phyloP scores from a whole-genome alignment of 2,888 invertebrate genomes.

The Cephus pygmeus region DNA sequence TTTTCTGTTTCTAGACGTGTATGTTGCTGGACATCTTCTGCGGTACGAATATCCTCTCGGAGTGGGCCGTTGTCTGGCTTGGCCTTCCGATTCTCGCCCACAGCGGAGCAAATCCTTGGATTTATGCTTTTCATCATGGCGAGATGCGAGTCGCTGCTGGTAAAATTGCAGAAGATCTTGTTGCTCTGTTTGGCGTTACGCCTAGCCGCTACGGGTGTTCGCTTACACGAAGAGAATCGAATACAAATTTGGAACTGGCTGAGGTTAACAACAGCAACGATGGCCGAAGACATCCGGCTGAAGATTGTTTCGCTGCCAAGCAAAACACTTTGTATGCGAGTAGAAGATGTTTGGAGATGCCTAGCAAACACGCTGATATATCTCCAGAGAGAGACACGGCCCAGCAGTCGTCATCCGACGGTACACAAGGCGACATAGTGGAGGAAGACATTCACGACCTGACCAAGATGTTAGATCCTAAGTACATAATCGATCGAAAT shows the following conservation, averaged over 20 bases:
- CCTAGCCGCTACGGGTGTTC: conserved; percentile 60
- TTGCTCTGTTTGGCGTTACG: conserved; percentile 62
- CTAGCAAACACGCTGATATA: conserved; percentile 47
- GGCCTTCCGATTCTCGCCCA: conserved; percentile 71
- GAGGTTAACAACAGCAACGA: conserved; percentile 54
- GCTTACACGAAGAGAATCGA: conserved; percentile 51
- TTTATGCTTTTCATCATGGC: conserved; percentile 74
- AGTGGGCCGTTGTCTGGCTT: conserved; percentile 70
- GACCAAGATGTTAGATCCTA: conserved; percentile 58
- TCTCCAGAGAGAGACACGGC: conserved; percentile 49
- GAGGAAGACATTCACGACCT: conserved; percentile 59
- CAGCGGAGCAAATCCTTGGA: conserved; percentile 74
- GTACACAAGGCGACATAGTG: conserved; percentile 43
- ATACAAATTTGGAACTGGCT: conserved; percentile 55
- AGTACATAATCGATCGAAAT: conserved; percentile 55
- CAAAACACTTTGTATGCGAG: conserved; percentile 44
- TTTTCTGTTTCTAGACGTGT: conserved; percentile 63
- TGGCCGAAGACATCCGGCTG: conserved; percentile 47
- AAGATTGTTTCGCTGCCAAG: conserved; percentile 57
- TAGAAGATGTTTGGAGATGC: conserved; percentile 43
- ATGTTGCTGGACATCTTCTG: conserved; percentile 70
- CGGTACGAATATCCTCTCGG: conserved; percentile 67
- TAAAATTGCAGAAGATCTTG: conserved; percentile 69
- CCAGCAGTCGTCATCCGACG: conserved; percentile 35
- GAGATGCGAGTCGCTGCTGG: conserved; percentile 72